Base-by-base conservation (phyloP, 2,797 vertebrate species). In the Spinibarbus caldwelli region DNA sequence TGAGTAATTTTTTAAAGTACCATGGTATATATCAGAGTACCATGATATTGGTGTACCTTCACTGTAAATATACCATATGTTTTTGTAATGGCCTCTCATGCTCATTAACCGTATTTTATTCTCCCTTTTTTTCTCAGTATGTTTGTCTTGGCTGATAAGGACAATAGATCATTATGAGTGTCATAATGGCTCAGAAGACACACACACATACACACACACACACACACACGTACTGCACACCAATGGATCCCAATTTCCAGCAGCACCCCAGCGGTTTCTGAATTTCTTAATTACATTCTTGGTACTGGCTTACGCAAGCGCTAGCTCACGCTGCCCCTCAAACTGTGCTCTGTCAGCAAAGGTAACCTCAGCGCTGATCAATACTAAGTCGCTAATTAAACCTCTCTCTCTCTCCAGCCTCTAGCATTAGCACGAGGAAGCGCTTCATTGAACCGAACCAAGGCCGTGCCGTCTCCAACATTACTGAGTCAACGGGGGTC, bases 401-500 rank as follows among this genome's bases (percentile, higher is more conserved):
- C 72, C 72, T 78, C 80, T 82, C 80, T 82, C 72, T 78, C 31
- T 26, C 80, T 36, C 54, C 49, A 47, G 49, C 54, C 38, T 76
- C 62, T 77, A 86, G 47, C 78, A 86, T 80, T 81, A 81, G 82
- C 47, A 57, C 17, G 45, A 84, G 83, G 83, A 84, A 84, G 75
- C 49, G 47, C 83, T 77, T 84, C 73, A 78, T 68, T 77, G 83
- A 84, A 31, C 83, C 64, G 36, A 67, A 54, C 75, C 92, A 90
- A 81, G 90, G 93, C 92, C 90, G 21, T 76, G 90, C 89, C 86
- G 81, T 79, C 86, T 62, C 54, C 26, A 59, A 91, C 90, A 82
- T 85, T 68, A 88, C 93, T 92, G 94, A 92, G 91, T 86, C 90
- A 85, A 91, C 91, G 91, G 91, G 92, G 91, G 93, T 91, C 89